phyloP scores from a whole-genome alignment of 2,113 vertebrate genomes.

The Synchiropus splendidus region DNA sequence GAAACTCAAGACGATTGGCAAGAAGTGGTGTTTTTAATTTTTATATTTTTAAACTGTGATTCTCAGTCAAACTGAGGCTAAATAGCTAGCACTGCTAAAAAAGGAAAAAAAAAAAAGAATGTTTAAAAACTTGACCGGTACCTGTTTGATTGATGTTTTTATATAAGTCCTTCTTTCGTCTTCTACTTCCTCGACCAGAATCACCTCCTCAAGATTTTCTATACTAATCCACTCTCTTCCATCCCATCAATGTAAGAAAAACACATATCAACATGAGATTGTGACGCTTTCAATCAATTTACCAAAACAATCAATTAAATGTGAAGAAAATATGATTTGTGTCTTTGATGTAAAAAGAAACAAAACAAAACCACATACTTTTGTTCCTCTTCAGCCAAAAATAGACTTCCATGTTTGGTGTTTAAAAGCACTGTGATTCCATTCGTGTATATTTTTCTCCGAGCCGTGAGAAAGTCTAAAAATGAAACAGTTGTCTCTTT shows the following conservation, averaged over 20 bases:
- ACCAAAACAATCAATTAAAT: constrained; percentile 76
- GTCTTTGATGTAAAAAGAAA: constrained; percentile 11
- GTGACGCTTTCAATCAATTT: constrained; percentile 83
- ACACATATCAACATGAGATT: constrained; percentile 83
- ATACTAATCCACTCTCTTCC: constrained; percentile 55
- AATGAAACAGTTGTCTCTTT: constrained; percentile 1
- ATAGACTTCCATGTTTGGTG: constrained; percentile 63
- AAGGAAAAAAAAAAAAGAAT: constrained; percentile 81
- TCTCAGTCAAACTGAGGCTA: constrained; percentile 92
- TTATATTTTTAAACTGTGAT: constrained; percentile 53
- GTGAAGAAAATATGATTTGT: not conserved
- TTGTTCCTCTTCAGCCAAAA: not conserved
- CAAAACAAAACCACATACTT: constrained; percentile 60
- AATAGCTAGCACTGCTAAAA: constrained; percentile 70
- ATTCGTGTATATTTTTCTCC: constrained; percentile 34
- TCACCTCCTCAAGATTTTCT: constrained; percentile 50
- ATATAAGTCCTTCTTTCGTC: constrained; percentile 15
- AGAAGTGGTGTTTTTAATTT: constrained; percentile 9
- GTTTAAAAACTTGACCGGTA: constrained; percentile 71
- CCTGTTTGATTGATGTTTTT: constrained; percentile 52
- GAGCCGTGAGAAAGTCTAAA: not conserved
- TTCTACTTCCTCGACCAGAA: constrained; percentile 52
- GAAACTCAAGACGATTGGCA: constrained; percentile 28
- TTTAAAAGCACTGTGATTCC: constrained; percentile 84
- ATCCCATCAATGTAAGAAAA: constrained; percentile 59